Conservation (phyloP, 1,140 invertebrate species). For the Nylanderia fulva region DNA sequence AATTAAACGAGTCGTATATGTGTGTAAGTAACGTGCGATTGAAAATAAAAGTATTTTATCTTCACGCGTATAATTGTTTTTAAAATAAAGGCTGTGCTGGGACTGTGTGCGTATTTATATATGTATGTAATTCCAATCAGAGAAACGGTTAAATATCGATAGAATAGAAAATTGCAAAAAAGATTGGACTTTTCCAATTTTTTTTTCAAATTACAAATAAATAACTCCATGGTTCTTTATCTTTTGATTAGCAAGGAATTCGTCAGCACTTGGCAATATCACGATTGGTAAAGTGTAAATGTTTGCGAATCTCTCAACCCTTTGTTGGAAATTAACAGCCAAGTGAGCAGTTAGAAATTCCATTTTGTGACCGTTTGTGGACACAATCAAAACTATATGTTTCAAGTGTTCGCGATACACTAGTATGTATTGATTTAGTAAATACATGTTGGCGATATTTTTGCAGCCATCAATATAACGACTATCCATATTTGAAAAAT, state of each 20-base stretch:
- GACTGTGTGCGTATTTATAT: background rate
- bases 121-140: background rate
- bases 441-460: slow-evolving; percentile 28
- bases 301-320: slow-evolving; percentile 39
- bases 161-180: background rate
- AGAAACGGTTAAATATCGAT: background rate
- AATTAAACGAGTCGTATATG: background rate
- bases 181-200: background rate
- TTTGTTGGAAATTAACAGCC: slow-evolving; percentile 36
- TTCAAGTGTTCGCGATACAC: background rate
- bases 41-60: background rate
- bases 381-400: slow-evolving; percentile 2
- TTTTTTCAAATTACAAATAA: background rate
- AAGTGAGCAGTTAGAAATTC: slow-evolving; percentile 40
- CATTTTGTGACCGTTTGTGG: slow-evolving; percentile 11
- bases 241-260: slow-evolving; percentile 18
- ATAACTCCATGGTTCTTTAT: slow-evolving; percentile 8
- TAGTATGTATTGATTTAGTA: background rate
- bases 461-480: slow-evolving; percentile 3
- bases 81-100: no score
- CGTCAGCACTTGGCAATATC: slow-evolving; percentile 1
- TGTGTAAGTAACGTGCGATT: background rate
- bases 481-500: background rate
- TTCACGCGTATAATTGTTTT: background rate
- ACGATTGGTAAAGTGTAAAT: slow-evolving; percentile 28